Percentiles rank a stretch among this genome's conserved stretches.
Evolutionary conservation across 2,113 vertebrate genomes (phyloP).

Genomic region (Apteryx mantelli): DNA sequence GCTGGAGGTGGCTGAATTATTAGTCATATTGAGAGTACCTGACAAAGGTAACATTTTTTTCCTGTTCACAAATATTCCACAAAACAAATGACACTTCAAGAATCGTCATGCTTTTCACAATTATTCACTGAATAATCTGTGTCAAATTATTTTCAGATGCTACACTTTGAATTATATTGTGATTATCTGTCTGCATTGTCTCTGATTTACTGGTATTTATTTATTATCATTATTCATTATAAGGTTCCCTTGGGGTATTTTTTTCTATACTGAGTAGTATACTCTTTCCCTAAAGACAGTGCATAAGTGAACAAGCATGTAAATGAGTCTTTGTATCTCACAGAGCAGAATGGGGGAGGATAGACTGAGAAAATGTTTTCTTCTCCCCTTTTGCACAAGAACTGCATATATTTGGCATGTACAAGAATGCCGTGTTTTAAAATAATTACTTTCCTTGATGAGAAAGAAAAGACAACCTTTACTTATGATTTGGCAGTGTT

Average conservation of each 20-base stretch:
- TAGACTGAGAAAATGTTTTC: neutral
- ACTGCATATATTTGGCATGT: accelerated
- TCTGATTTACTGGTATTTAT: neutral
- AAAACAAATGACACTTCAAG: neutral
- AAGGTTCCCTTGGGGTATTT: neutral
- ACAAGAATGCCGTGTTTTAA: accelerated
- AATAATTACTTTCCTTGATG: neutral
- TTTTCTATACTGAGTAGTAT: neutral
- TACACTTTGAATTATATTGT: neutral
- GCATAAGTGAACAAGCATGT: neutral
- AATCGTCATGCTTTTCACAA: neutral
- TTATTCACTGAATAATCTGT: neutral
- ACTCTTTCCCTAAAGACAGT: neutral
- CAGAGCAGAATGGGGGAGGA: neutral
- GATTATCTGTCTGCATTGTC: neutral
- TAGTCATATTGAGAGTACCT: neutral
- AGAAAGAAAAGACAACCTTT: neutral
- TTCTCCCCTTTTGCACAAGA: neutral
- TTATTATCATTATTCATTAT: neutral
- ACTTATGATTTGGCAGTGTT: neutral
- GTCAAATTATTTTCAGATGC: neutral
- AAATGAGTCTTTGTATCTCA: neutral
- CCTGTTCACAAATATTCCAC: neutral
- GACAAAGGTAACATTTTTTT: neutral
- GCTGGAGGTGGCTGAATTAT: neutral